Evolutionary conservation across 2,797 vertebrate species (phyloP), one percentile per base, ranked within the genome.

Genomic region (Thripadectes ignobilis): DNA sequence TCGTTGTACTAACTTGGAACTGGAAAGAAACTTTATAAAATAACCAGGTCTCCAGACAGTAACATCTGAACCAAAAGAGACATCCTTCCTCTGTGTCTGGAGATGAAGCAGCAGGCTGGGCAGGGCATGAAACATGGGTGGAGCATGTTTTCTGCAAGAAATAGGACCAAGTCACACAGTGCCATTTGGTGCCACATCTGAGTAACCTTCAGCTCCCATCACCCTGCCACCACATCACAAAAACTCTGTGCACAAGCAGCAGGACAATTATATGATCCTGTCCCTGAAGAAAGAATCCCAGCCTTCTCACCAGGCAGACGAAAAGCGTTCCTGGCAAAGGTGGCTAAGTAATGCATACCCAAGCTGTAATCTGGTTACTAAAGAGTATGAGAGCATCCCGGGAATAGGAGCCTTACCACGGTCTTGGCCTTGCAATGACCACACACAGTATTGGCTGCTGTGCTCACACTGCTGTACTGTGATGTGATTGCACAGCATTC

Each of bases 381-480:
- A 76, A 67, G 15, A 30, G 48, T 7, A 34, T 0, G 0, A 11
- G 66, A 54, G 17, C 1, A 2, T 45, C 52, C 71, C 1, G 14
- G 84, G 52, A 82, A 41, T 0, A 52, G 57, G 27, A 77, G 23
- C 46, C 49, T 54, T 39, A 6, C 27, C 4, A 1, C 15, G 65
- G 52, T 36, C 71, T 59, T 20, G 54, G 32, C 75, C 77, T 48
- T n/a, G 63, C 22, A 10, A 3, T 12, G 84, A 12, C 32, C 71
- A 71, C 39, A 6, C 5, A 14, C 2, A 9, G 29, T 2, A 5
- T 22, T 3, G 51, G 63, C 54, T 38, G 27, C 54, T 8, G 13
- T 3, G 36, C n/a, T 38, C 48, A 5, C 14, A 1, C 0, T 2
- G 59, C 36, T 57, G 29, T 3, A 1, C 30, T 10, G 51, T 1